Evolutionary conservation across 1,140 invertebrate genomes (phyloP).

Genomic region (Colletes gigas): DNA sequence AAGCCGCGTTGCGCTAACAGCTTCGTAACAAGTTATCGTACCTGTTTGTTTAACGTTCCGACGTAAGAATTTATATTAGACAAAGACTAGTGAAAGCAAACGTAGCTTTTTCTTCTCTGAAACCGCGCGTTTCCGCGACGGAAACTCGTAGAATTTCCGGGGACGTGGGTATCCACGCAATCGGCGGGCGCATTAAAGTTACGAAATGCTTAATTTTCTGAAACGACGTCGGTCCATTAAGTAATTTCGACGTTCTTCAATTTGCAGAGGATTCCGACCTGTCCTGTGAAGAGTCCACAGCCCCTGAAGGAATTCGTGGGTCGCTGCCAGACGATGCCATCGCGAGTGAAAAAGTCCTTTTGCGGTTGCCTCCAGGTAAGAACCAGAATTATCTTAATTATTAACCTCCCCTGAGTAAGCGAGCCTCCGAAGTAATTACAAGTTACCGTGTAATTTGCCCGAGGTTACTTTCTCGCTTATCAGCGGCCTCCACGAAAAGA

Average conservation of each 20-base stretch:
- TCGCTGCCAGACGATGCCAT: conserved; percentile 80
- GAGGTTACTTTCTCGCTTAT: neutral
- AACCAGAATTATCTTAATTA: conserved; percentile 18
- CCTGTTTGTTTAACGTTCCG: conserved; percentile 9
- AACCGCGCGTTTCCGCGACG: neutral
- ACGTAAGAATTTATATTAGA: conserved; percentile 17
- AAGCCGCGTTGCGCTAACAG: conserved; percentile 12
- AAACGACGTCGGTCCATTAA: neutral
- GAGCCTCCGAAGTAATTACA: neutral
- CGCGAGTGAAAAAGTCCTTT: conserved; percentile 80
- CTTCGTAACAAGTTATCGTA: conserved; percentile 26
- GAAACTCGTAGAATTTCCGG: neutral
- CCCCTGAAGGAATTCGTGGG: conserved; percentile 80
- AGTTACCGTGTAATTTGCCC: conserved; percentile 11
- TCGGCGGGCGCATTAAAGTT: too few relatives aligned
- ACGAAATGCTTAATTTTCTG: neutral
- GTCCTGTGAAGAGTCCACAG: conserved; percentile 78
- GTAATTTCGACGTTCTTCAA: neutral
- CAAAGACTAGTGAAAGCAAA: conserved; percentile 36
- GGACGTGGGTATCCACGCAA: neutral
- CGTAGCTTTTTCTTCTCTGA: neutral
- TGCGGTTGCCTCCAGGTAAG: conserved; percentile 80
- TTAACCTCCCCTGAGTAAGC: neutral
- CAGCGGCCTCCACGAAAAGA: neutral
- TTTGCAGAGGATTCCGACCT: conserved; percentile 78